Evolutionary conservation across 2,113 vertebrate species (phyloP), one percentile per base, ranked within the genome.

Genomic region (Coracopsis vasa): DNA sequence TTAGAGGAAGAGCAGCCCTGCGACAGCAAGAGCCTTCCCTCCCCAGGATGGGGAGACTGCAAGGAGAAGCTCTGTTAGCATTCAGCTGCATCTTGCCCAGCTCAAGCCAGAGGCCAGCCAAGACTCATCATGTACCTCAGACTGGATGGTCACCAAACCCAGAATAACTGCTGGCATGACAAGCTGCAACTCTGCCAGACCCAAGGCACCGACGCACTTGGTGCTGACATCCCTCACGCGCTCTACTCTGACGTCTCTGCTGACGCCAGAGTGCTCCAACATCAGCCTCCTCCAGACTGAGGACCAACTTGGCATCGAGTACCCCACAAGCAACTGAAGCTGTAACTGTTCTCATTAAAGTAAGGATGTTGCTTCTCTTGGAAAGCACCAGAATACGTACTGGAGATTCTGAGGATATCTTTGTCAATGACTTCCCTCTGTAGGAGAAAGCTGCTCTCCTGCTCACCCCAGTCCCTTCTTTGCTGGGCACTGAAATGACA

Each of bases 21-120:
- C 1, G 3, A 19, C 3, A 35, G n/a, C 1, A 7, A n/a, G 29
- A 70, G 18, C 31, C 48, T 27, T 50, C 24, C 29, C 24, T 75
- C 35, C 33, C 29, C 61, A 51, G 69, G 19, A 24, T 0, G 0
- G 2, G 7, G 11, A 5, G 20, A 31, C 7, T 24, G 4, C 4
- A 29, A 94, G 19, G 14, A 75, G n/a, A 17, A 64, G 15, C 37
- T 60, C 39, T 48, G 2, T 23, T 16, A 69, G 16, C 47, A 50
- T 33, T 60, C 0, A 0, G 17, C 42, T 78, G 16, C 60, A 64
- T 67, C 56, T 90, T 5, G 2, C 16, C 16, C 21, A 3, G 48
- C 61, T 64, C 54, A 45, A 23, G 41, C 45, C 35, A 58, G 7
- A 86, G 37, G 11, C 15, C n/a, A 39, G 45, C 13, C 42, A 62